These are phyloP conservation scores for Mus minutoides DNA, from an alignment of 2,797 vertebrate species.

Conservation along the genomic window DNA sequence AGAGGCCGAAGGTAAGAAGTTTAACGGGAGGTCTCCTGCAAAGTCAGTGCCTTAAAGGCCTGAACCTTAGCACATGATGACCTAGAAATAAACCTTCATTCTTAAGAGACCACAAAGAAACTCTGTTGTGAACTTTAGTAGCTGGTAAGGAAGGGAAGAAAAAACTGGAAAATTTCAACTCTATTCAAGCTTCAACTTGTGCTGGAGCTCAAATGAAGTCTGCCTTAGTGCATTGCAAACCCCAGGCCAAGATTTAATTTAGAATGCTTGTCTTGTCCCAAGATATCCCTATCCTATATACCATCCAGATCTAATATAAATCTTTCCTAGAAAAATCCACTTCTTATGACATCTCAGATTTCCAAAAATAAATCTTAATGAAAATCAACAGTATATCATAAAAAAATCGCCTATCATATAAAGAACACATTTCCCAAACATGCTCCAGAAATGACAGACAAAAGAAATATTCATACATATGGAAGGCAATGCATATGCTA, in stretches of 20 bases:
- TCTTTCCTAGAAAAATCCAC: not conserved
- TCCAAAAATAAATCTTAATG: not conserved
- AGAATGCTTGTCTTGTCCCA: constrained; percentile 30
- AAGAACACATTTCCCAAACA: not conserved
- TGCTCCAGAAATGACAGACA: not conserved
- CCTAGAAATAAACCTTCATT: constrained; percentile 47
- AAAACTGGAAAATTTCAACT: constrained; percentile 46
- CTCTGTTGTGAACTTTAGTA: constrained; percentile 7
- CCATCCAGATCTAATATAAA: constrained; percentile 12
- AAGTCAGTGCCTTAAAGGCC: constrained; percentile 30
- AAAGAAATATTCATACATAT: not conserved
- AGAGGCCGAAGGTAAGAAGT: constrained; percentile 47
- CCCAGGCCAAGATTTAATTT: constrained; percentile 56
- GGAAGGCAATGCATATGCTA: not conserved
- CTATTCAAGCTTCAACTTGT: not conserved
- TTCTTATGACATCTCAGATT: constrained; percentile 28
- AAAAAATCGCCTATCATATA: not conserved
- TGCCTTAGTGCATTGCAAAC: not conserved
- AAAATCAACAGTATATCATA: not conserved
- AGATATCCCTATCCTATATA: not conserved
- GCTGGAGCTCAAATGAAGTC: not conserved
- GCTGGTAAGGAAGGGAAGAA: constrained; percentile 13
- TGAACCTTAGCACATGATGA: not conserved
- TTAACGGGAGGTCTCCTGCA: constrained; percentile 22
- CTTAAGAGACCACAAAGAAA: constrained; percentile 9